These are phyloP conservation scores for Stenodera caucasica DNA, from an alignment of 2,888 invertebrate species.

Conservation along the genomic window DNA sequence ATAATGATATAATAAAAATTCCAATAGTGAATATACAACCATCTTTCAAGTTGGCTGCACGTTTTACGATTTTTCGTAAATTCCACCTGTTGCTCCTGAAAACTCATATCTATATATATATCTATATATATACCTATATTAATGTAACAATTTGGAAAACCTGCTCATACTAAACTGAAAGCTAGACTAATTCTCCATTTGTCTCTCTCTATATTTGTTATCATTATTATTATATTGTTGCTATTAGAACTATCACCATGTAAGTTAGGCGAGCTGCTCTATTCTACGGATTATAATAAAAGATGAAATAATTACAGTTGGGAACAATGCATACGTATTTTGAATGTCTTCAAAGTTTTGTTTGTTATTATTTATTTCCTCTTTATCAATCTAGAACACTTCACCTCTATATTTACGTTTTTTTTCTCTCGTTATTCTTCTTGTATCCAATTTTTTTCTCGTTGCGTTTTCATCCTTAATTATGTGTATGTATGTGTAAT, in stretches of 20 bases:
- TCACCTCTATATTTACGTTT: constrained; percentile 21
- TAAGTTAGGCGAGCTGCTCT: no score
- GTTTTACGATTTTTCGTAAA: constrained; percentile 4
- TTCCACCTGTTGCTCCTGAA: constrained; percentile 4
- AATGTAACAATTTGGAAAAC: constrained; percentile 3
- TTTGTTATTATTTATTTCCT: constrained; percentile 39
- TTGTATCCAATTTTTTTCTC: neutral
- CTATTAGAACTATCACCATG: no score
- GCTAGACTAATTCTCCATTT: neutral
- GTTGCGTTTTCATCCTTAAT: neutral
- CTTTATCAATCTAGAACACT: constrained; percentile 44
- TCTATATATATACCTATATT: neutral
- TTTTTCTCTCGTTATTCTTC: neutral
- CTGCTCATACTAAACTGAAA: neutral
- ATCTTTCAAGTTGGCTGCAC: neutral
- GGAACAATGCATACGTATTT: constrained; percentile 38
- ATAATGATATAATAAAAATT: neutral
- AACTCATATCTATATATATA: neutral
- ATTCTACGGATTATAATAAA: neutral
- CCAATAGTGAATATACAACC: neutral
- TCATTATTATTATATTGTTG: neutral
- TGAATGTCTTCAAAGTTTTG: constrained; percentile 41
- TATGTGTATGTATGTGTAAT: neutral
- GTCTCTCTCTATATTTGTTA: neutral
- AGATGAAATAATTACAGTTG: constrained; percentile 31